Evolutionary conservation across 2,888 invertebrate genomes (phyloP).

Genomic region (Toxonevra muliebris): DNA sequence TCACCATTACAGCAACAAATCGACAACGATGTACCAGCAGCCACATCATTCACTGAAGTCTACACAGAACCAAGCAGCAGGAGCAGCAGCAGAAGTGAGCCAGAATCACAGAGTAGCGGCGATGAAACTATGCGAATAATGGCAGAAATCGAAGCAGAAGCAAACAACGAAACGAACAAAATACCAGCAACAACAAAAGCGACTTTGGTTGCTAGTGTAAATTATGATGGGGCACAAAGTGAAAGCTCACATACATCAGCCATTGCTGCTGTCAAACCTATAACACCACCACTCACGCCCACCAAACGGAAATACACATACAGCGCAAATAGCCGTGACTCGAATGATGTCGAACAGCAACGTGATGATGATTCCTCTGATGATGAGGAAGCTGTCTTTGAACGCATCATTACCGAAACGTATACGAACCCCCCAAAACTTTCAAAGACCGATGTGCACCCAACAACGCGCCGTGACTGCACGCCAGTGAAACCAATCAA

Average conservation of each 20-base stretch:
- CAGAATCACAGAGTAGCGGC: not conserved
- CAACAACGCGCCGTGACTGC: constrained; percentile 14
- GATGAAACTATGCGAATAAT: constrained; percentile 15
- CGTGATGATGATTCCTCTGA: not conserved
- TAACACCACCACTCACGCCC: constrained; percentile 82
- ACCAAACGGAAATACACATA: constrained; percentile 43
- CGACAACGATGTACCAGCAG: constrained; percentile 52
- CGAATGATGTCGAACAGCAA: constrained; percentile 20
- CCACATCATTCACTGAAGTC: constrained; percentile 54
- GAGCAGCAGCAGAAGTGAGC: not conserved
- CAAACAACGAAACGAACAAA: not conserved
- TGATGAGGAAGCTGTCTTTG: not conserved
- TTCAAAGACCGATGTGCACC: constrained; percentile 16
- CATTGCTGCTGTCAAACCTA: constrained; percentile 66
- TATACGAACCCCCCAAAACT: not conserved
- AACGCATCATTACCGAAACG: constrained; percentile 1
- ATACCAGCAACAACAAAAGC: constrained; percentile 17
- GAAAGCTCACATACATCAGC: not conserved
- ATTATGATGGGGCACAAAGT: too few relatives aligned
- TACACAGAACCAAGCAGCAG: constrained; percentile 46
- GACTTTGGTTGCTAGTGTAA: too few relatives aligned
- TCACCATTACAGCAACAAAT: constrained; percentile 38
- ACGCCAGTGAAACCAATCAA: constrained; percentile 51
- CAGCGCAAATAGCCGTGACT: too few relatives aligned
- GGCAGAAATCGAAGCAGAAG: not conserved